A percentile compares a stretch with the other conserved stretches of the same genome.
phyloP scores from a whole-genome alignment of 2,888 invertebrate genomes.

The Hofmannophila pseudospretella region DNA sequence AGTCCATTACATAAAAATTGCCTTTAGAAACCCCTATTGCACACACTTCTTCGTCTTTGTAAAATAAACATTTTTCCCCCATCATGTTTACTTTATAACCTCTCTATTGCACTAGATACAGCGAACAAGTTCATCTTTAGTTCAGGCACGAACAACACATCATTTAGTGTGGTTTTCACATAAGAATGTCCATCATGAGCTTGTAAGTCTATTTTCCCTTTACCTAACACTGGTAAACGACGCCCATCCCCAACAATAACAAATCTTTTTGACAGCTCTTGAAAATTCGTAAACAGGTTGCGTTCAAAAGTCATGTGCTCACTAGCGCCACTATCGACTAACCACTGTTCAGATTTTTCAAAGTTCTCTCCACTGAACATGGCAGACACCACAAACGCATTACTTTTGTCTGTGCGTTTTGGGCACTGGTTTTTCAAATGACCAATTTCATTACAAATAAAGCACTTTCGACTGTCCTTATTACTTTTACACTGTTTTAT shows the following conservation, averaged over 20 bases:
- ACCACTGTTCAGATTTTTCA: neutral
- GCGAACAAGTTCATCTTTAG: neutral
- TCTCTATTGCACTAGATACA: neutral
- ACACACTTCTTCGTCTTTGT: neutral
- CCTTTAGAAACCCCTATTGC: neutral
- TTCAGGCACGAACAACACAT: neutral
- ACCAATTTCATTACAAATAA: neutral
- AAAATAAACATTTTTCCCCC: neutral
- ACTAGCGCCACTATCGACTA: slow-evolving; percentile 7
- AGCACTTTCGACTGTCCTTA: neutral
- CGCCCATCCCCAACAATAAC: neutral
- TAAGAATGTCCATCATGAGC: neutral
- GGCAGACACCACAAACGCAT: neutral
- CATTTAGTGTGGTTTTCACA: neutral
- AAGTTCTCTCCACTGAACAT: neutral
- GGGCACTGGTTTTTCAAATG: neutral
- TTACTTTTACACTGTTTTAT: neutral
- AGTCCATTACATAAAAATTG: neutral
- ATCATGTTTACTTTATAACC: neutral
- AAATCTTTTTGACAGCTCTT: neutral
- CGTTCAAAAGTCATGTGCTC: slow-evolving; percentile 4
- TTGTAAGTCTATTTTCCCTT: neutral
- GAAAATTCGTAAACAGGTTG: neutral
- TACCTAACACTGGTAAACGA: neutral
- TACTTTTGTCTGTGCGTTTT: neutral